These are phyloP conservation scores for Amiota mariae DNA, from an alignment of 2,888 invertebrate species.

Conservation along the genomic window DNA sequence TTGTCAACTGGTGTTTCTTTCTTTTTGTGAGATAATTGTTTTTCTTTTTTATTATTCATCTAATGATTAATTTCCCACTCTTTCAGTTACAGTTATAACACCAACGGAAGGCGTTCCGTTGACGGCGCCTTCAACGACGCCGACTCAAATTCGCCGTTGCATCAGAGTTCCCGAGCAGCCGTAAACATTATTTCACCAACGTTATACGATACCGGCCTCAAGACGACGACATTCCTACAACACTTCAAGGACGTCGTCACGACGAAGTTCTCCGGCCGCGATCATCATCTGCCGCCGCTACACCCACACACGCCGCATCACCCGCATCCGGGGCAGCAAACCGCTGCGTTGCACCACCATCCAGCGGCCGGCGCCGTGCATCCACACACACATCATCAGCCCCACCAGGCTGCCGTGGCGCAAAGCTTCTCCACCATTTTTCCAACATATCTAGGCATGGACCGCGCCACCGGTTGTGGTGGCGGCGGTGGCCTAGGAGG, in stretches of 20 bases:
- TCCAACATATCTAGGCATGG: conserved; percentile 72
- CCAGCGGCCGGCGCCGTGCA: conserved; percentile 42
- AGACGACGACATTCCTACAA: conserved; percentile 73
- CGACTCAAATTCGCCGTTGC: conserved; percentile 8
- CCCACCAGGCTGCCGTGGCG: conserved; percentile 70
- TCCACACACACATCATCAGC: conserved; percentile 69
- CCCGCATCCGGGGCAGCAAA: conserved; percentile 20
- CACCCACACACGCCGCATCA: conserved; percentile 50
- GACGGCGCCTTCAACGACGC: conserved; percentile 15
- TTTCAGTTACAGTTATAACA: conserved; percentile 2
- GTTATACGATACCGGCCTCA: conserved; percentile 72
- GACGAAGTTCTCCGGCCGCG: conserved; percentile 73
- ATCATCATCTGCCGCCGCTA: conserved; percentile 70
- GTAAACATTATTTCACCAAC: conserved; percentile 54
- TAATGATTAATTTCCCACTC: not conserved
- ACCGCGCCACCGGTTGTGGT: conserved; percentile 68
- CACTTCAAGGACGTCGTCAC: conserved; percentile 73
- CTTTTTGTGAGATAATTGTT: not conserved
- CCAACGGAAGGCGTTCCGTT: not conserved
- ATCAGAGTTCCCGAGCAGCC: not conserved
- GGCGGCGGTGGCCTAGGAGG: conserved; percentile 62
- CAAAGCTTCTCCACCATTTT: conserved; percentile 73
- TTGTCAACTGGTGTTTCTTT: not conserved
- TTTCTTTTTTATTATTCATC: not conserved
- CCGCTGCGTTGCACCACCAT: conserved; percentile 39